Evolutionary conservation across 2,888 invertebrate genomes (phyloP), one percentile per base, ranked within the genome.

Genomic region (Dichetophora obliterata): DNA sequence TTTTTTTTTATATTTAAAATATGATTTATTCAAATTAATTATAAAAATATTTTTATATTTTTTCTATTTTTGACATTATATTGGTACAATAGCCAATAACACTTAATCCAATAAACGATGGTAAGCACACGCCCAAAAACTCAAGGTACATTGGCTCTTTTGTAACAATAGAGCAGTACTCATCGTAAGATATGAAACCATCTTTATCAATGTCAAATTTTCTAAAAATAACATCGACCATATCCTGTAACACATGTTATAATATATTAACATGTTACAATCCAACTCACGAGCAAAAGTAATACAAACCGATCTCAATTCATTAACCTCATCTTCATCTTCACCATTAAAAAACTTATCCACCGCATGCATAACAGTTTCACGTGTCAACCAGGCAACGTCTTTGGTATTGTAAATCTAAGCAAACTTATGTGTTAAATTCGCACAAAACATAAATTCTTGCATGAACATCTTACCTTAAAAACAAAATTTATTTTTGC

Each of bases 151-250:
- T 90, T 0, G 93, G 93, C 16, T 94, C 93, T 70, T 91, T 90
- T 50, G 89, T 81, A 0, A 95, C 93, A 0, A 94, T 91, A 14
- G 90, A 86, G 54, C 91, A 90, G 84, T 93, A 95, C 63, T 85
- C 85, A 8, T 85, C 85, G 81, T 91, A 93, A n/a, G 93, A 93
- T 31, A 95, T 92, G 75, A 92, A 90, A 0, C 94, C 94, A 84
- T 95, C 95, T 78, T 93, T 90, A 84, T 96, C 95, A 0, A 90
- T 79, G 83, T 95, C 95, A 91, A 95, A 92, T 84, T 94, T 93
- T 84, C 93, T 94, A 16, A 94, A 89, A 82, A 94, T 90, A 24
- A 93, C 91, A 82, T 94, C 94, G 0, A 94, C 92, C 84, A 95
- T 90, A 84, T 95, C 95, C 92, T 94, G 48, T 0, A 50, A 72